phyloP scores from a whole-genome alignment of 2,113 vertebrate species.

The Pluvianellus socialis region DNA sequence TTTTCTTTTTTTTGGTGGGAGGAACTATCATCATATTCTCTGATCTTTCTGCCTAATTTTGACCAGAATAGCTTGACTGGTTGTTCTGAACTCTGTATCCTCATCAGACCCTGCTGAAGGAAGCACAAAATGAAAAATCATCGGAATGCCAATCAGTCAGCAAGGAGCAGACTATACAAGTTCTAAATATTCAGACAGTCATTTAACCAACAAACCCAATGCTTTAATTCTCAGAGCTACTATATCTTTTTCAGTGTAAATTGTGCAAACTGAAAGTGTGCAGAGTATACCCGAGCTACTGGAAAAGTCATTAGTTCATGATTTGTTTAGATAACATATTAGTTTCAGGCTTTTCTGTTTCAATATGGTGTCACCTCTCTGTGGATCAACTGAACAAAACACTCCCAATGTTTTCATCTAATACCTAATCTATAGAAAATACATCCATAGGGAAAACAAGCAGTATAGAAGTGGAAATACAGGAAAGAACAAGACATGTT shows the following conservation, averaged over 20 bases:
- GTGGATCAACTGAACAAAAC: neutral
- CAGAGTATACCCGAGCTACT: neutral
- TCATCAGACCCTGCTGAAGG: neutral
- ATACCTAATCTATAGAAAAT: neutral
- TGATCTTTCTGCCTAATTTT: neutral
- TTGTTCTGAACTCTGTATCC: neutral
- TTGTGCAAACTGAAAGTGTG: neutral
- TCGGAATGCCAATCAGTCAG: neutral
- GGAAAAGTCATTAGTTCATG: neutral
- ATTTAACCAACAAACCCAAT: neutral
- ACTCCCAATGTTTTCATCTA: neutral
- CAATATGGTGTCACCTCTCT: neutral
- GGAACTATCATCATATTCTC: neutral
- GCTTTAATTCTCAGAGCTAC: neutral
- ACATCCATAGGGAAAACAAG: neutral
- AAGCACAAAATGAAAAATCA: slow-evolving; percentile 12
- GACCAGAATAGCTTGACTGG: neutral
- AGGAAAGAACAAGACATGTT: neutral
- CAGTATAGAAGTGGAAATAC: neutral
- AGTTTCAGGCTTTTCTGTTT: neutral
- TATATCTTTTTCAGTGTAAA: neutral
- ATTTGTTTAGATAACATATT: neutral
- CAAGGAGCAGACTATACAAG: neutral
- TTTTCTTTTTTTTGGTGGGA: neutral
- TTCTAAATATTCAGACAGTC: neutral